phyloP scores from a whole-genome alignment of 1,140 invertebrate species.

The Drosophila subpulchrella region DNA sequence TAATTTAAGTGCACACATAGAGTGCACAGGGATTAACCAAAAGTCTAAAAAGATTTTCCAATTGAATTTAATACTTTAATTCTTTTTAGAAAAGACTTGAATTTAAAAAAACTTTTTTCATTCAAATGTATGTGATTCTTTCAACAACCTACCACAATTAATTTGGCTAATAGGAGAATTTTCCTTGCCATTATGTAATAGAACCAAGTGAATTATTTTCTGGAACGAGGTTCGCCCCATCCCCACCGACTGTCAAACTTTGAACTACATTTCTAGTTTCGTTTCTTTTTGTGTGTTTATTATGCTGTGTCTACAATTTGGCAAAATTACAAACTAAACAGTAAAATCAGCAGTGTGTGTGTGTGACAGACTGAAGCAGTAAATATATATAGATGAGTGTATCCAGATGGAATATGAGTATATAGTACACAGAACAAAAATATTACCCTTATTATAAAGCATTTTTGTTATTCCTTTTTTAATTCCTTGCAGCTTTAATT shows the following conservation, averaged over 20 bases:
- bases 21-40: too few relatives aligned
- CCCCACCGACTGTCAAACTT: conserved; percentile 9
- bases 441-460: neutral
- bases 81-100: too few relatives aligned
- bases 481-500: too few relatives aligned
- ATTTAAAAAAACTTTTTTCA: too few relatives aligned
- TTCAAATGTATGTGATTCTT: neutral
- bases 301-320: conserved; percentile 45
- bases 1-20: neutral
- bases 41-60: too few relatives aligned
- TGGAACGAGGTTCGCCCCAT: conserved; percentile 1
- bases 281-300: conserved; percentile 28
- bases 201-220: conserved; percentile 12
- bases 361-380: conserved; percentile 11
- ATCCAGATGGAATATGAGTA: neutral
- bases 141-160: conserved; percentile 1
- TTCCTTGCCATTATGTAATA: conserved; percentile 1
- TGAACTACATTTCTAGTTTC: conserved; percentile 49
- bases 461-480: too few relatives aligned
- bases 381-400: conserved; percentile 7
- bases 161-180: conserved; percentile 34
- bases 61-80: neutral
- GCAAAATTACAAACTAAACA: conserved; percentile 46
- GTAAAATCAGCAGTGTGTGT: conserved; percentile 33
- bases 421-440: neutral